Conservation (phyloP, 2,888 invertebrate genomes). For the Epirrhoe tristata region DNA sequence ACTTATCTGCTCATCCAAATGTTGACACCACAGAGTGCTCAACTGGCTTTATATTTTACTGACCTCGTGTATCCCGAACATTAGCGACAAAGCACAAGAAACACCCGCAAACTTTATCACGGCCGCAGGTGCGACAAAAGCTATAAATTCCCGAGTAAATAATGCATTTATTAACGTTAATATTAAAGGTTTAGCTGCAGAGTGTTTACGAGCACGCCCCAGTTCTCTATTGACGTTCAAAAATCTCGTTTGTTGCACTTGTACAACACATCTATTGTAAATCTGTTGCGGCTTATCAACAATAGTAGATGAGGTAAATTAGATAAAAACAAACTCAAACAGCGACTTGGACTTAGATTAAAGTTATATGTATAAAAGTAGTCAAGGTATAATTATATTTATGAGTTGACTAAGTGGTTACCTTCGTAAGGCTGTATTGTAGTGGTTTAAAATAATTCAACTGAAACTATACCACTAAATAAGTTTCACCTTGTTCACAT, state of each 20-base stretch:
- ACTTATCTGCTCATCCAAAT: slow-evolving; percentile 9
- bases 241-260: slow-evolving; percentile 43
- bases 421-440: too few relatives aligned
- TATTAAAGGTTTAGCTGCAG: slow-evolving; percentile 58
- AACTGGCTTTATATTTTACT: slow-evolving; percentile 9
- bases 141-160: slow-evolving; percentile 76
- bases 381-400: too few relatives aligned
- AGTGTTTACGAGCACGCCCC: slow-evolving; percentile 45
- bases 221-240: slow-evolving; percentile 52
- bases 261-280: slow-evolving; percentile 24
- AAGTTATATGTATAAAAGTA: too few relatives aligned
- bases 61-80: not conserved
- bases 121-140: slow-evolving; percentile 66
- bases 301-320: not conserved
- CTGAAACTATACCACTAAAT: not conserved
- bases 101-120: slow-evolving; percentile 63
- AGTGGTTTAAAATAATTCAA: not conserved
- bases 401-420: too few relatives aligned
- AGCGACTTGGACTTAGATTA: not conserved
- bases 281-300: slow-evolving; percentile 29
- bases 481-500: not conserved
- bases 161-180: slow-evolving; percentile 78
- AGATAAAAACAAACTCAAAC: not conserved
- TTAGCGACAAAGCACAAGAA: slow-evolving; percentile 30
- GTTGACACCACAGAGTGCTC: slow-evolving; percentile 7